phyloP scores from a whole-genome alignment of 1,140 invertebrate species.

The Sitophilus oryzae region DNA sequence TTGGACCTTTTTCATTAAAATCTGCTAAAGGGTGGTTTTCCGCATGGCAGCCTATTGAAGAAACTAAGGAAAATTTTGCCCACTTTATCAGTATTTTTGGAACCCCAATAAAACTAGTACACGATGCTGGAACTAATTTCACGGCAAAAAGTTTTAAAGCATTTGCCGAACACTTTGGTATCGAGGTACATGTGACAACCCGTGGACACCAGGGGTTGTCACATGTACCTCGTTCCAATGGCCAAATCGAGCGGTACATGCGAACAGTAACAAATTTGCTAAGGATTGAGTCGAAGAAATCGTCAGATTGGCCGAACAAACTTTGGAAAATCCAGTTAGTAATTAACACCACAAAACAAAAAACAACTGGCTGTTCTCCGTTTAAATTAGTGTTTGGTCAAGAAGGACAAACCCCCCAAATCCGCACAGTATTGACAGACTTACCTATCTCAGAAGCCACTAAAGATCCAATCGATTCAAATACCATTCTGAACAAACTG shows the following conservation, averaged over 20 bases:
- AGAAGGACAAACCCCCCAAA: slow-evolving; percentile 14
- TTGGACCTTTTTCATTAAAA: too few species aligned
- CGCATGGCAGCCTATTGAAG: too few species aligned
- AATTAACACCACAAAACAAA: slow-evolving; percentile 20
- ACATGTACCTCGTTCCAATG: slow-evolving; percentile 31
- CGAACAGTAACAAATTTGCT: slow-evolving; percentile 28
- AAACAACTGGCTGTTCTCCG: slow-evolving; percentile 3
- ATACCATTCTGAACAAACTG: not conserved
- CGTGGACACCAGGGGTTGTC: not conserved
- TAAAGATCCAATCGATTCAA: not conserved
- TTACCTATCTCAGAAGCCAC: slow-evolving; percentile 6
- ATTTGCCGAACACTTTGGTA: not conserved
- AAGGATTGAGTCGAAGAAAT: slow-evolving; percentile 12
- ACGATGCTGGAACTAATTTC: slow-evolving; percentile 8
- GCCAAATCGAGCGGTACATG: slow-evolving; percentile 38
- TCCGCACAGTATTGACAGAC: slow-evolving; percentile 7
- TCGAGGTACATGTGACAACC: slow-evolving; percentile 2
- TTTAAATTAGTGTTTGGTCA: slow-evolving; percentile 26
- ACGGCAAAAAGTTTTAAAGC: not conserved
- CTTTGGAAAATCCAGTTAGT: slow-evolving; percentile 21
- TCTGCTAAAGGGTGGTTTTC: too few species aligned
- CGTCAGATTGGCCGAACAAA: slow-evolving; percentile 3
- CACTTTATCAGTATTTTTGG: slow-evolving; percentile 6
- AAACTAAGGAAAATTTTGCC: not conserved
- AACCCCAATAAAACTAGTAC: not conserved